Evolutionary conservation across 2,113 vertebrate genomes (phyloP).

Genomic region (Tetrao urogallus): DNA sequence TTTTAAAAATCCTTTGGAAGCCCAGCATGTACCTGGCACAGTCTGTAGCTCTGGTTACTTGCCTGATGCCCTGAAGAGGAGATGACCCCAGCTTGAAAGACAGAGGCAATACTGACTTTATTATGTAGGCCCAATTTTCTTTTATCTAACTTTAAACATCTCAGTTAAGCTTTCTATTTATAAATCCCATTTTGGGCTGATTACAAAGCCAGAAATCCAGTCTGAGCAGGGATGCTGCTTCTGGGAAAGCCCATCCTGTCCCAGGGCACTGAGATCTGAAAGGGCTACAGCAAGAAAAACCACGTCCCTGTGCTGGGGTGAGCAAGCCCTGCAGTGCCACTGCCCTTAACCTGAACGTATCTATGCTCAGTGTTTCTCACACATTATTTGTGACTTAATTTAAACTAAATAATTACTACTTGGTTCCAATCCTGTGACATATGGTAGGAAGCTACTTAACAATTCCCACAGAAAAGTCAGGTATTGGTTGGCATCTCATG

Average conservation of each 20-base stretch:
- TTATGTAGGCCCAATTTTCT: neutral
- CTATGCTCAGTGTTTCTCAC: neutral
- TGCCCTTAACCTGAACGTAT: accelerated
- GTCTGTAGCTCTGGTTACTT: neutral
- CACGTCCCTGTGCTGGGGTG: accelerated
- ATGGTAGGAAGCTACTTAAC: neutral
- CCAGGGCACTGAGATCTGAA: accelerated
- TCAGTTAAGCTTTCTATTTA: neutral
- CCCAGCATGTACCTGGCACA: accelerated
- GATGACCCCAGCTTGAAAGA: neutral
- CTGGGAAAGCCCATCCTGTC: neutral
- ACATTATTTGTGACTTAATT: neutral
- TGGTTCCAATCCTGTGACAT: neutral
- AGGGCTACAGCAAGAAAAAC: neutral
- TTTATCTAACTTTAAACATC: neutral
- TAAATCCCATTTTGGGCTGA: neutral
- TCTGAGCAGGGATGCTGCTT: neutral
- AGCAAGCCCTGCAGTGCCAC: neutral
- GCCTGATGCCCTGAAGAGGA: neutral
- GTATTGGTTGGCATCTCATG: neutral
- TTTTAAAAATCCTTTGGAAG: neutral
- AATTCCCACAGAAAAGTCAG: neutral
- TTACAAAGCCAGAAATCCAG: neutral
- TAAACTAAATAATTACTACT: accelerated
- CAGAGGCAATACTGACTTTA: accelerated